These are phyloP conservation scores for Passer domesticus DNA, from an alignment of 2,113 vertebrate genomes.

Conservation along the genomic window DNA sequence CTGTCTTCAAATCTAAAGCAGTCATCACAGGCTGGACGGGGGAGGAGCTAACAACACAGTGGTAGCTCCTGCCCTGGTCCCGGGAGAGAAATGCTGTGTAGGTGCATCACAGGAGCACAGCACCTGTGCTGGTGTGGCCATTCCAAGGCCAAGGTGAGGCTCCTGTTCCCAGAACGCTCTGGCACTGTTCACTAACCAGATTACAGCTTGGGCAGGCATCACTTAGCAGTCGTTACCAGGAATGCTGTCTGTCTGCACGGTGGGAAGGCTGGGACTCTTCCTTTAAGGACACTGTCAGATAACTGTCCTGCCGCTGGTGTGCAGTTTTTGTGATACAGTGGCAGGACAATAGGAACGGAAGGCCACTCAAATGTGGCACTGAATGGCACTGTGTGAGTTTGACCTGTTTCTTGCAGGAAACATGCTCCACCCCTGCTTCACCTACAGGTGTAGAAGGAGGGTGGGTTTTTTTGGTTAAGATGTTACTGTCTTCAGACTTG, in stretches of 20 bases:
- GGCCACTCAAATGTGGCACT: not conserved
- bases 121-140: not conserved
- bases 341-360: not conserved
- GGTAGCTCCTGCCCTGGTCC: not conserved
- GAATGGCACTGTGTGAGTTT: not conserved
- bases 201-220: not conserved
- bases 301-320: accelerated
- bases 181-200: not conserved
- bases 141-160: not conserved
- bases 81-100: not conserved
- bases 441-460: not conserved
- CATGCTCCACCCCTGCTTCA: not conserved
- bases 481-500: not conserved
- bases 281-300: not conserved
- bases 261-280: not conserved
- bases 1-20: not conserved
- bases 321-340: not conserved
- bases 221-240: not conserved
- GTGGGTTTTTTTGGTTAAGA: not conserved
- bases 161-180: not conserved
- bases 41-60: accelerated
- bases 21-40: accelerated
- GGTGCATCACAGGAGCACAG: accelerated
- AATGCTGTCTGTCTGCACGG: not conserved
- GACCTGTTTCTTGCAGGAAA: not conserved